Evolutionary conservation across 2,113 vertebrate species (phyloP).

Genomic region (Empidonax traillii): DNA sequence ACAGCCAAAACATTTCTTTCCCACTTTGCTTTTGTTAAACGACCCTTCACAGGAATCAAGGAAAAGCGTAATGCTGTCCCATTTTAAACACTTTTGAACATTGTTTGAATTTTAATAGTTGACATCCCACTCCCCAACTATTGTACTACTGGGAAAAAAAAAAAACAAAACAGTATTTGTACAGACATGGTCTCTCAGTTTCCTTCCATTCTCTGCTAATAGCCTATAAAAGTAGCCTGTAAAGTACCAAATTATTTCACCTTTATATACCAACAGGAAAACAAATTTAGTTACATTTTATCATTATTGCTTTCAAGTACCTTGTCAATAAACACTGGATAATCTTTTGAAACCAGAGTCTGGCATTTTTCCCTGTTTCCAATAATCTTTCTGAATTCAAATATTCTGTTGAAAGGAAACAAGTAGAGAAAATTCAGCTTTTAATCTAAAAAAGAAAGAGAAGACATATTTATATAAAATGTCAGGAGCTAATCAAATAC

Average conservation of each 20-base stretch:
- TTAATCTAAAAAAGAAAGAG: conserved; percentile 7
- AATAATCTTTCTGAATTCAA: conserved; percentile 95
- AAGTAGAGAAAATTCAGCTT: conserved; percentile 46
- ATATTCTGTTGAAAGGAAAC: conserved; percentile 82
- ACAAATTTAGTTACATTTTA: background rate
- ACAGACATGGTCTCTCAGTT: background rate
- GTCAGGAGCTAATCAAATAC: background rate
- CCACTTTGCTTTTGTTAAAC: background rate
- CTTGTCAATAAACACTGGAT: conserved; percentile 92
- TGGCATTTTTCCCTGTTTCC: conserved; percentile 93
- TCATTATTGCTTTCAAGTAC: conserved; percentile 69
- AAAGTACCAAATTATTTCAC: background rate
- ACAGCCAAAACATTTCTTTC: background rate
- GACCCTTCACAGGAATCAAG: background rate
- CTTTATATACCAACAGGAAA: background rate
- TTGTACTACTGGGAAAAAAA: background rate
- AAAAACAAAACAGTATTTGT: background rate
- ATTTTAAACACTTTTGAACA: background rate
- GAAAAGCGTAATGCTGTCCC: background rate
- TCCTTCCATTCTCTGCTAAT: background rate
- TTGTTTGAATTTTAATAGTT: background rate
- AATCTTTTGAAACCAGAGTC: conserved; percentile 88
- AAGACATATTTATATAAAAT: background rate
- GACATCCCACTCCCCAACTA: background rate
- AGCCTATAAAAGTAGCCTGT: background rate